phyloP scores from a whole-genome alignment of 1,140 invertebrate species.

The Brachionus sp. region DNA sequence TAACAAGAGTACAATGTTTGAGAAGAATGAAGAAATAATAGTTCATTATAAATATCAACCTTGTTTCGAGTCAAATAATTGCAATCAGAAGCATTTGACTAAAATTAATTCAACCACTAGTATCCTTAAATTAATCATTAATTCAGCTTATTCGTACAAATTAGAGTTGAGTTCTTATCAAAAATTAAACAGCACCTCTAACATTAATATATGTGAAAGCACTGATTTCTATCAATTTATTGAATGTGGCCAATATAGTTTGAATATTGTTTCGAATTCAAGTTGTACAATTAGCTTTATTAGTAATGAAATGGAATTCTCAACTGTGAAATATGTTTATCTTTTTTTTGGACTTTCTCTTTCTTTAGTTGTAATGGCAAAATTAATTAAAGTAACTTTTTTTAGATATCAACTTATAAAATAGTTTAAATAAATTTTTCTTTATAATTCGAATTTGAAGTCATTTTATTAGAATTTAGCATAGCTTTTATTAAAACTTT shows the following conservation, averaged over 20 bases:
- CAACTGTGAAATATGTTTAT: conserved; percentile 1
- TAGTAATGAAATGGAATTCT: background rate
- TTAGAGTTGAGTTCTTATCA: background rate
- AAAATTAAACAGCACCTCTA: background rate
- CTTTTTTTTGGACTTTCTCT: background rate
- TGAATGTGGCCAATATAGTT: background rate
- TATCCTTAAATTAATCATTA: background rate
- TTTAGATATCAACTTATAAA: conserved; percentile 37
- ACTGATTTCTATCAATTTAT: background rate
- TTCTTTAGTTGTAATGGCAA: background rate
- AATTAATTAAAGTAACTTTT: conserved; percentile 19
- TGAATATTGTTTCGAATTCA: background rate
- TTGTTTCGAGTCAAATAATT: background rate
- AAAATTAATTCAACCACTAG: background rate
- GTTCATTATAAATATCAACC: background rate
- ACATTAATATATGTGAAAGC: background rate
- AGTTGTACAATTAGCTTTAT: background rate
- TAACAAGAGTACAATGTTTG: background rate
- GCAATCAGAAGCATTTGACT: background rate
- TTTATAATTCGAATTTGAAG: background rate
- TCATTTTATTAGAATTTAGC: background rate
- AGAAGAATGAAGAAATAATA: background rate
- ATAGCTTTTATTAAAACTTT: background rate
- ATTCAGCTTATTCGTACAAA: background rate
- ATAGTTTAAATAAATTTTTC: background rate